These are phyloP conservation scores for Erebia aethiops DNA, from an alignment of 2,888 invertebrate species.

Conservation along the genomic window DNA sequence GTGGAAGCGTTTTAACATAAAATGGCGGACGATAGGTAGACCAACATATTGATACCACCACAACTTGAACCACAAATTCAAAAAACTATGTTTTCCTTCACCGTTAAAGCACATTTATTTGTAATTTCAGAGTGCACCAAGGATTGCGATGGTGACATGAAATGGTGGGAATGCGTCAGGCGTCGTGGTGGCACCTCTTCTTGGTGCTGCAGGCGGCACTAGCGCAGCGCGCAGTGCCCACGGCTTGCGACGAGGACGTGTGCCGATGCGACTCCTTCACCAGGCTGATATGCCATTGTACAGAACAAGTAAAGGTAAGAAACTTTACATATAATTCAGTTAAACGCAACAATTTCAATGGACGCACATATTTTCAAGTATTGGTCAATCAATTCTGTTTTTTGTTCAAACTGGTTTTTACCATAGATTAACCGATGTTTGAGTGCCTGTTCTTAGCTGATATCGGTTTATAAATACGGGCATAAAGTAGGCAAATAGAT, in stretches of 20 bases:
- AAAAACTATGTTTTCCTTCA: background rate
- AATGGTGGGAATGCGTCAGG: constrained; percentile 61
- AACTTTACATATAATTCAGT: background rate
- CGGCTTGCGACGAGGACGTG: constrained; percentile 78
- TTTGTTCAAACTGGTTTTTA: too few relatives aligned
- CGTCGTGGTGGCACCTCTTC: constrained; percentile 65
- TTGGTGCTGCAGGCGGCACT: constrained; percentile 56
- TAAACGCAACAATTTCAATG: too few relatives aligned
- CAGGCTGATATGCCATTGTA: constrained; percentile 83
- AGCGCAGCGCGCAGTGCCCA: constrained; percentile 62
- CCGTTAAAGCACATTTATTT: background rate
- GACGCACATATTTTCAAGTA: too few relatives aligned
- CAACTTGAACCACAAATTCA: too few relatives aligned
- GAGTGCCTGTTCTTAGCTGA: too few relatives aligned
- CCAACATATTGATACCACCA: too few relatives aligned
- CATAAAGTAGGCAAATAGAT: too few relatives aligned
- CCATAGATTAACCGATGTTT: too few relatives aligned
- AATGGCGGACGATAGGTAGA: too few relatives aligned
- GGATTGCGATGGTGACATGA: constrained; percentile 75
- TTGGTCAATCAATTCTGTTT: too few relatives aligned
- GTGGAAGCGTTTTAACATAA: too few relatives aligned
- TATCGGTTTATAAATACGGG: too few relatives aligned
- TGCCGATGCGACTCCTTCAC: constrained; percentile 83
- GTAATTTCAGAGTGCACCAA: constrained; percentile 44
- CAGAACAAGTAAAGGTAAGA: constrained; percentile 70